Conservation (phyloP, 2,888 invertebrate species). For the Magallana nippona region DNA sequence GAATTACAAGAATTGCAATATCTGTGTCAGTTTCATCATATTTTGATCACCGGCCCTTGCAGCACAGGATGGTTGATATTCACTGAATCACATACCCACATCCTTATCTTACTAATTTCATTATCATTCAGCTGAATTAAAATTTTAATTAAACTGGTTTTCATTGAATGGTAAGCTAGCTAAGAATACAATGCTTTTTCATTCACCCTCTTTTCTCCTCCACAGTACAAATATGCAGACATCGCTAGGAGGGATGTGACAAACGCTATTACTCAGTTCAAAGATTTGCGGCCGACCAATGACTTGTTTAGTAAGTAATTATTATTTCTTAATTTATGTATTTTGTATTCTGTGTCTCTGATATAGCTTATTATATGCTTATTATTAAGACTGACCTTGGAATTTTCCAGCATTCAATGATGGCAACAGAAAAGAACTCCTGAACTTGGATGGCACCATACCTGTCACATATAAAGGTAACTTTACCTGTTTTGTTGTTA, state of each 20-base stretch:
- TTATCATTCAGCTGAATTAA: too few species aligned
- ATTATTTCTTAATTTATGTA: background rate
- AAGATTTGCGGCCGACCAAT: slow-evolving; percentile 84
- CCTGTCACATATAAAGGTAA: slow-evolving; percentile 93
- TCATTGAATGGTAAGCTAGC: too few species aligned
- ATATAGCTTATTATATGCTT: slow-evolving; percentile 25
- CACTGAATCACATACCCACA: too few species aligned
- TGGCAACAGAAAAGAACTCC: slow-evolving; percentile 89
- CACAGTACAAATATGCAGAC: slow-evolving; percentile 87
- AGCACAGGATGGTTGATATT: too few species aligned
- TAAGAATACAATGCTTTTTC: too few species aligned
- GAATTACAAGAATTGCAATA: too few species aligned
- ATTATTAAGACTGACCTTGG: slow-evolving; percentile 40
- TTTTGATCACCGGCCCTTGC: too few species aligned
- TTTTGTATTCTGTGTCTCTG: background rate
- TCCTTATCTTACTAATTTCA: too few species aligned
- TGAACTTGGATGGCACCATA: slow-evolving; percentile 94
- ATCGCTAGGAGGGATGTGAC: slow-evolving; percentile 86
- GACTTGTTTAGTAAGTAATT: slow-evolving; percentile 86
- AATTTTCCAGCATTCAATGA: slow-evolving; percentile 89
- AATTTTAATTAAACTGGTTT: too few species aligned
- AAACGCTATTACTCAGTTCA: slow-evolving; percentile 85
- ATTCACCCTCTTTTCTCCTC: slow-evolving; percentile 21
- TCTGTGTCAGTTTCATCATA: too few species aligned
- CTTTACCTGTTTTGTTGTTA: slow-evolving; percentile 44